A percentile compares a stretch with the other conserved stretches of the same genome.
Conservation (phyloP, 2,113 vertebrate genomes). For the Chiloscyllium plagiosum region DNA sequence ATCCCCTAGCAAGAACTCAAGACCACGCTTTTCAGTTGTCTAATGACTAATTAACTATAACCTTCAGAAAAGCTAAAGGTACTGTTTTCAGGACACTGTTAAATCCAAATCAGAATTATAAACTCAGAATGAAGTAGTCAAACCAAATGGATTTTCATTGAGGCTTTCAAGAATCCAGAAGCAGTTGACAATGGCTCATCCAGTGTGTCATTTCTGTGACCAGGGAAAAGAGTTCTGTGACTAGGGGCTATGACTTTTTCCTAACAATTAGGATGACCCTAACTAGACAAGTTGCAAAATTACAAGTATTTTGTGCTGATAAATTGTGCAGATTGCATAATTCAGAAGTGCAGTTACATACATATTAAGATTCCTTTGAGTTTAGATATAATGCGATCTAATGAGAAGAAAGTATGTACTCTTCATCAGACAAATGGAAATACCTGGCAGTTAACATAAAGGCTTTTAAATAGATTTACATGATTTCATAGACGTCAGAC, state of each 20-base stretch:
- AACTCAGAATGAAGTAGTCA: not conserved
- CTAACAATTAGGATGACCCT: not conserved
- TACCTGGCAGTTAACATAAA: not conserved
- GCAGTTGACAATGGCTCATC: not conserved
- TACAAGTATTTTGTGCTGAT: not conserved
- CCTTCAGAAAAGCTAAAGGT: not conserved
- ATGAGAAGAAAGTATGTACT: not conserved
- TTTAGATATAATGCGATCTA: not conserved
- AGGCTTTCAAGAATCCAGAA: not conserved
- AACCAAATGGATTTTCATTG: not conserved
- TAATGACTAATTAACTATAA: not conserved
- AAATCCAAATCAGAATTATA: not conserved
- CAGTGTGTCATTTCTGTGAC: not conserved
- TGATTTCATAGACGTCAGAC: not conserved
- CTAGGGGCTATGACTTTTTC: too few species aligned
- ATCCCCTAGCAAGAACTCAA: not conserved
- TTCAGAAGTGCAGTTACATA: not conserved
- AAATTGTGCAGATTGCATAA: not conserved
- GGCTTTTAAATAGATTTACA: not conserved
- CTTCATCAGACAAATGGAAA: not conserved
- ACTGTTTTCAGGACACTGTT: not conserved
- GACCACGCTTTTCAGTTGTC: not conserved
- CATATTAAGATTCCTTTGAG: not conserved
- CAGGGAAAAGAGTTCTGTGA: not conserved
- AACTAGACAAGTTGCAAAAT: not conserved